These are phyloP conservation scores for Sympetrum striolatum DNA, from an alignment of 2,888 invertebrate genomes.

Conservation along the genomic window DNA sequence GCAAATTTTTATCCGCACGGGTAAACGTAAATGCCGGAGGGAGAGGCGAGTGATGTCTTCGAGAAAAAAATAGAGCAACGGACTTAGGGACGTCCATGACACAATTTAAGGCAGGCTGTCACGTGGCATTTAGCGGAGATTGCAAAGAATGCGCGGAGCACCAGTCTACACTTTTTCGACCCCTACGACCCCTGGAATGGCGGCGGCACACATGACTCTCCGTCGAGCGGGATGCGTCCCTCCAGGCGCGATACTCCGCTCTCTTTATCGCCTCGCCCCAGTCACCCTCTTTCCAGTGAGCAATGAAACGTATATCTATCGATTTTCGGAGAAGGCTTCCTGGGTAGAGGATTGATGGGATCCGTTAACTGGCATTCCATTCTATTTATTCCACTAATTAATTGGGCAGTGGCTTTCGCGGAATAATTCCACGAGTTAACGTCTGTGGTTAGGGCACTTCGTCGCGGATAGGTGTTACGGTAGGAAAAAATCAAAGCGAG, in stretches of 20 bases:
- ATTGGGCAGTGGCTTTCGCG: background rate
- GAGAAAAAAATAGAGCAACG: background rate
- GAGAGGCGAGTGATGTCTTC: too few species aligned
- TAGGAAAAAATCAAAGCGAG: too few species aligned
- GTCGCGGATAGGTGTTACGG: too few species aligned
- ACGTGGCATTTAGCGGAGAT: too few species aligned
- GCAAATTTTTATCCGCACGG: too few species aligned
- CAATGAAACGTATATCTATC: background rate
- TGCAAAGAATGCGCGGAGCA: background rate
- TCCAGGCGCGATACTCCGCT: background rate
- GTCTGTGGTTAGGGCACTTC: background rate
- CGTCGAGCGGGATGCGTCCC: background rate
- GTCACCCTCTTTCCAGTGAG: background rate
- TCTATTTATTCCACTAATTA: background rate
- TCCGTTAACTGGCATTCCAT: background rate
- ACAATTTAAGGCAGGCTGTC: too few species aligned
- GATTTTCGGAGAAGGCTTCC: background rate
- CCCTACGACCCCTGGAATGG: constrained; percentile 13
- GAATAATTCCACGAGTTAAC: background rate
- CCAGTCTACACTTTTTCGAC: constrained; percentile 19
- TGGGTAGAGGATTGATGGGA: background rate
- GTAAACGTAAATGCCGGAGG: too few species aligned
- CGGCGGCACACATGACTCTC: background rate
- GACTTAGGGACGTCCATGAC: too few species aligned
- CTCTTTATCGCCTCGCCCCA: background rate